These are phyloP conservation scores for Ephydatia muelleri DNA, from an alignment of 37 sponge, comb jelly and placozoan genomes.

Conservation along the genomic window DNA sequence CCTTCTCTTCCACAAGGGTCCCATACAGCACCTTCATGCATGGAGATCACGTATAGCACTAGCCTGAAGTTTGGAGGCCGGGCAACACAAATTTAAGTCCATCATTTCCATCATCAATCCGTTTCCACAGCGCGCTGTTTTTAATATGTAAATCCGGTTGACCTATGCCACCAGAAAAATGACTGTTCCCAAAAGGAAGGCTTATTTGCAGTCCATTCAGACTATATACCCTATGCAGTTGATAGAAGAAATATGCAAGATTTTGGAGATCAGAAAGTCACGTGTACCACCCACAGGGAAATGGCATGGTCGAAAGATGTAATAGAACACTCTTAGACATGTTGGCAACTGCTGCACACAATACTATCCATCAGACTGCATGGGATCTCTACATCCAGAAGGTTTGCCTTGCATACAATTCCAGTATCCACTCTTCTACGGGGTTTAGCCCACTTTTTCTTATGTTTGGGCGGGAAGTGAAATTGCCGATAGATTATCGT, in stretches of 20 bases:
- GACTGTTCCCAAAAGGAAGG: neutral
- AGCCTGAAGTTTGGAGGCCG: no score
- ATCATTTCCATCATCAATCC: no score
- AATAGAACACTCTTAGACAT: constrained; percentile 23
- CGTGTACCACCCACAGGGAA: constrained; percentile 23
- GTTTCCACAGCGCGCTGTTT: no score
- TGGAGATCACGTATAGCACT: neutral
- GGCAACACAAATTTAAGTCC: no score
- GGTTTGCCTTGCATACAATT: constrained; percentile 31
- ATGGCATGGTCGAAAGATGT: constrained; percentile 30
- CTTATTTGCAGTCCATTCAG: neutral
- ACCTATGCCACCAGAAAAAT: neutral
- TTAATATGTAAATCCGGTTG: no score
- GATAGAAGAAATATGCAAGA: neutral
- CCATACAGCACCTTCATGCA: neutral
- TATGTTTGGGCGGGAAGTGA: constrained; percentile 36
- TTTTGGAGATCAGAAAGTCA: no score
- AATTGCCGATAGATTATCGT: constrained; percentile 27
- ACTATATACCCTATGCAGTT: neutral
- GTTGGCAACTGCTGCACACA: constrained; percentile 6
- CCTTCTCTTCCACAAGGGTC: no score
- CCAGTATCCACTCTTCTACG: constrained; percentile 11
- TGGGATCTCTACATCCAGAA: constrained; percentile 7
- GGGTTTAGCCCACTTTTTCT: constrained; percentile 17
- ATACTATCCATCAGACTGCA: neutral